These are phyloP conservation scores for Drosophila rhopaloa DNA, from an alignment of 1,140 invertebrate genomes.

Conservation along the genomic window DNA sequence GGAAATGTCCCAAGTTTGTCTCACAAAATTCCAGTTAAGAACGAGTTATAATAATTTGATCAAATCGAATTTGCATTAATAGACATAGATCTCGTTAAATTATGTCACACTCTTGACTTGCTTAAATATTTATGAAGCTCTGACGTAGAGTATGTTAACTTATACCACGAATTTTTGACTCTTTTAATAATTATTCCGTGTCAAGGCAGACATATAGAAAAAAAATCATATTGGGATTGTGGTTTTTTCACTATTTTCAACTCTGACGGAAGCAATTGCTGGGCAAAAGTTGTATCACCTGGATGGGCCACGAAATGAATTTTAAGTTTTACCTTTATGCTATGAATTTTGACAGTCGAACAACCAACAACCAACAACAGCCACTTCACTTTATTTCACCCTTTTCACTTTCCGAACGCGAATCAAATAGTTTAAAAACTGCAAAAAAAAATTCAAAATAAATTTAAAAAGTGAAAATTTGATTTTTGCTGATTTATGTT, in stretches of 20 bases:
- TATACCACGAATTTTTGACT: constrained; percentile 19
- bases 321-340: constrained; percentile 3
- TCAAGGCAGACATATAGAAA: neutral
- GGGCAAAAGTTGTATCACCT: neutral
- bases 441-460: constrained; percentile 3
- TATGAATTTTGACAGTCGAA: neutral
- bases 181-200: neutral
- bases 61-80: constrained; percentile 2
- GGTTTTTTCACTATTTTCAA: neutral
- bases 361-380: constrained; percentile 4
- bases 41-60: constrained; percentile 4
- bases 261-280: neutral
- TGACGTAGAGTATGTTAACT: constrained; percentile 15
- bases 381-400: constrained; percentile 4
- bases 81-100: constrained; percentile 24
- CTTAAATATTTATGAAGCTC: constrained; percentile 19
- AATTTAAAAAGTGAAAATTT: neutral
- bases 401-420: neutral
- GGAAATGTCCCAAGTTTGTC: constrained; percentile 11
- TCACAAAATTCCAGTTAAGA: neutral
- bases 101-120: constrained; percentile 17
- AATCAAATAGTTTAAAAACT: constrained; percentile 3
- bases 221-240: neutral
- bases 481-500: neutral
- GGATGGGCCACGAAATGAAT: neutral